Evolutionary conservation across 2,888 invertebrate species (phyloP), one percentile per base, ranked within the genome.

Genomic region (Leptura quadrifasciata): DNA sequence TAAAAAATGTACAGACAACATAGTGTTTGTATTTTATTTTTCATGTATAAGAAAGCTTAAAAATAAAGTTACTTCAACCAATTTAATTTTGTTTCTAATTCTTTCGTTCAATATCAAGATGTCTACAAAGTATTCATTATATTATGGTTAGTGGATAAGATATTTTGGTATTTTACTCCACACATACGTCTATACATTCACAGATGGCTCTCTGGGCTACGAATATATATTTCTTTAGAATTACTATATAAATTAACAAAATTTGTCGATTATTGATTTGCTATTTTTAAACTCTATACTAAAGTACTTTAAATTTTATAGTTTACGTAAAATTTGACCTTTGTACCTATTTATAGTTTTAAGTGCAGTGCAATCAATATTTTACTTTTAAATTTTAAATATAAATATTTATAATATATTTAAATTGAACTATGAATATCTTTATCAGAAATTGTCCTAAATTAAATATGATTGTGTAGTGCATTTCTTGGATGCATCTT

Each of bases 261-360:
- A 61, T 18, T n/a, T 10, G 18, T 61, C 35, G 61, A 61, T 61
- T 61, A 61, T 35, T 61, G 31, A 61, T 61, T 61, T 61, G 35
- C 31, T 31, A 61, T 61, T 35, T 61, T 61, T 58, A 58, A 58
- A 24, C 15, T 10, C 24, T 24, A 21, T 21, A 58, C 20, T 21
- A 9, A 12, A 21, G 21, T n/a, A 47, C 15, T 47, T n/a, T 47
- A 47, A 47, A 47, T 12, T 47, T 47, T 5, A 47, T n/a, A n/a
- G n/a, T 47, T n/a, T 47, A 47, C 47, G 1, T n/a, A 47, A 47
- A 47, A 15, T 10, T 10, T 35, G 15, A 1, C 39, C 3, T 39
- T 39, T 12, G 39, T 15, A 39, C 6, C 6, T 31, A 31, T 39
- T 2, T 10, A 39, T 39, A 3, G 12, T 39, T 39, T 39, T 39